Evolutionary conservation across 2,113 vertebrate species (phyloP).

Genomic region (Leucoraja erinaceus): DNA sequence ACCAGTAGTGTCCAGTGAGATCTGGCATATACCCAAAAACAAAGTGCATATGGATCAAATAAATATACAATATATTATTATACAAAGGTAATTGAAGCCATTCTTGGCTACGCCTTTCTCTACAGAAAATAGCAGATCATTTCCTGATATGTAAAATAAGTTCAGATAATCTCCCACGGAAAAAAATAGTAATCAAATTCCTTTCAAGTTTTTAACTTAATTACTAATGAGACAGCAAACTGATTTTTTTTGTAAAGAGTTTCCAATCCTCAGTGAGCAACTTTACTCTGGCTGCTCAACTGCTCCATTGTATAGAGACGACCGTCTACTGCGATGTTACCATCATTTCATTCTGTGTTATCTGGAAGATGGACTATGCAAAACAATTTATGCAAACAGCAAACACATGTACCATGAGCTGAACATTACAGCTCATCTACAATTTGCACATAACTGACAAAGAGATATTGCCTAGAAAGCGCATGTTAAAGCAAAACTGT

Average conservation of each 20-base stretch:
- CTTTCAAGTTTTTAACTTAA: neutral
- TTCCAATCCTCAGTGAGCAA: neutral
- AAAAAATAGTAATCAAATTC: neutral
- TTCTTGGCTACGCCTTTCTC: neutral
- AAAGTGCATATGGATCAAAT: constrained; percentile 9
- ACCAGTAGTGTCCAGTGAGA: neutral
- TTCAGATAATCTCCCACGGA: neutral
- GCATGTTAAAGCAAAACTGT: too few relatives aligned
- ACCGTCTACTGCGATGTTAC: neutral
- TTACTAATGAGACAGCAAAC: neutral
- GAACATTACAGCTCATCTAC: neutral
- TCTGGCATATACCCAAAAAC: neutral
- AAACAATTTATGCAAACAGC: neutral
- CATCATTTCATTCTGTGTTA: neutral
- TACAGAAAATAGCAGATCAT: neutral
- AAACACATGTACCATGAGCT: neutral
- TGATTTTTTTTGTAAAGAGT: neutral
- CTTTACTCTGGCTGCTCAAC: too few relatives aligned
- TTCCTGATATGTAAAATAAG: neutral
- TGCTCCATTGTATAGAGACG: neutral
- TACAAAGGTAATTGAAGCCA: neutral
- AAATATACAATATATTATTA: constrained; percentile 7
- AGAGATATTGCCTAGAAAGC: neutral
- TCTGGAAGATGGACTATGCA: neutral
- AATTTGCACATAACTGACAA: neutral